phyloP scores from a whole-genome alignment of 2,113 vertebrate species.

The Microcebus lehilahytsara region DNA sequence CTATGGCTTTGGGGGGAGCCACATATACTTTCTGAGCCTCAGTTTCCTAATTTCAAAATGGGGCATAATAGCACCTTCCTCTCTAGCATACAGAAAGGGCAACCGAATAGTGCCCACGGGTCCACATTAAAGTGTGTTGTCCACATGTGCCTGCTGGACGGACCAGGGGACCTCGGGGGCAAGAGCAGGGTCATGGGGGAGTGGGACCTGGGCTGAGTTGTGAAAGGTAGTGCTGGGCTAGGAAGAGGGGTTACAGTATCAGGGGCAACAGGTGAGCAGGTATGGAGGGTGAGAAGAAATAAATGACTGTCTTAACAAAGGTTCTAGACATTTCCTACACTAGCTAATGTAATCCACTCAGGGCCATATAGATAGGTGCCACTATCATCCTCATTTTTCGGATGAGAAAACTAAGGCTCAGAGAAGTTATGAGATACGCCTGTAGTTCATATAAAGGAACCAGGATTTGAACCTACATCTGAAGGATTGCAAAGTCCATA shows the following conservation, averaged over 20 bases:
- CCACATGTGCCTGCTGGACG: neutral
- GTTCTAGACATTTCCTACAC: neutral
- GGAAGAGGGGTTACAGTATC: neutral
- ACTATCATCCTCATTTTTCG: neutral
- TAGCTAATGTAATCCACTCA: neutral
- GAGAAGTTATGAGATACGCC: accelerated
- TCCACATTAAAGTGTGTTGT: neutral
- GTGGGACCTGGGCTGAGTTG: neutral
- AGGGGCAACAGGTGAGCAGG: neutral
- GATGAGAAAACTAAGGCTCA: neutral
- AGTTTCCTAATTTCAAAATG: neutral
- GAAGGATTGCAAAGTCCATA: neutral
- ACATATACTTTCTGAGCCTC: neutral
- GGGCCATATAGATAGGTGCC: neutral
- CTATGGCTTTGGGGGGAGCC: neutral
- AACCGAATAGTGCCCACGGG: accelerated
- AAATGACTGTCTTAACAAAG: neutral
- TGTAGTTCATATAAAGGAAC: neutral
- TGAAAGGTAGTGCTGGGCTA: neutral
- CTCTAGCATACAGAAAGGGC: neutral
- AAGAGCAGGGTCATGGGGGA: accelerated
- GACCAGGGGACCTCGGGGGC: neutral
- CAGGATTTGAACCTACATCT: neutral
- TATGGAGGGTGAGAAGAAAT: too few species aligned
- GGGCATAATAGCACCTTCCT: neutral